Evolutionary conservation across 1,140 invertebrate genomes (phyloP), one percentile per base, ranked within the genome.

Genomic region (Acromyrmex echinatior): DNA sequence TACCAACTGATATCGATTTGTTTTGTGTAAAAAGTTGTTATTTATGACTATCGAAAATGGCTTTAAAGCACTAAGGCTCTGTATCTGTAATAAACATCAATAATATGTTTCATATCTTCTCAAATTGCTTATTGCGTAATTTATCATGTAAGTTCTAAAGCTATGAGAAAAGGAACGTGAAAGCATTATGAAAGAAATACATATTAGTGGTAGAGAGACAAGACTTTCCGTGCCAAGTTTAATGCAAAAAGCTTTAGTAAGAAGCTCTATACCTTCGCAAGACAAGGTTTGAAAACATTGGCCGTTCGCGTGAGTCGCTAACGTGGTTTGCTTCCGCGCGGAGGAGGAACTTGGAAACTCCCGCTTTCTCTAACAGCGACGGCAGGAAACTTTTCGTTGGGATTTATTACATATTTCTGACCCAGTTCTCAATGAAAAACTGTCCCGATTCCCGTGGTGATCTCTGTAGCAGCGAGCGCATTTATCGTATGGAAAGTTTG

Each of bases 401-500:
- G 77, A 68, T 90, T 90, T 89, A 90, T 89, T 90, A 74, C 60
- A 78, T 68, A 74, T 84, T 90, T 90, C 58, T 87, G 79, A 84
- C 88, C 79, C 56, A 79, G 86, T 90, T 87, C 60, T 35, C 60
- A 45, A 16, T 70, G 53, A 51, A 81, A 51, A 87, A 90, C 51
- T 86, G 81, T 84, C 56, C 78, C 80, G 86, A 90, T 82, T 82
- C 80, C 70, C 70, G 35, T 60, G 39, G 39, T 58, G 39, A 84
- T 28, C 14, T 62, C 16, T 3, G 66, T n/a, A 71, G 56, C 16
- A 16, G 53, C 31, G 66, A 51, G 16, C 21, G 56, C 45, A 6
- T 49, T 74, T 49, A 49, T 71, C 79, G 7, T 35, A 58, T 49
- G 68, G 53, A 39, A 74, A 73, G 56, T 74, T 82, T 49, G 80